Evolutionary conservation across 2,113 vertebrate species (phyloP), one percentile per base, ranked within the genome.

Genomic region (Podiceps cristatus): DNA sequence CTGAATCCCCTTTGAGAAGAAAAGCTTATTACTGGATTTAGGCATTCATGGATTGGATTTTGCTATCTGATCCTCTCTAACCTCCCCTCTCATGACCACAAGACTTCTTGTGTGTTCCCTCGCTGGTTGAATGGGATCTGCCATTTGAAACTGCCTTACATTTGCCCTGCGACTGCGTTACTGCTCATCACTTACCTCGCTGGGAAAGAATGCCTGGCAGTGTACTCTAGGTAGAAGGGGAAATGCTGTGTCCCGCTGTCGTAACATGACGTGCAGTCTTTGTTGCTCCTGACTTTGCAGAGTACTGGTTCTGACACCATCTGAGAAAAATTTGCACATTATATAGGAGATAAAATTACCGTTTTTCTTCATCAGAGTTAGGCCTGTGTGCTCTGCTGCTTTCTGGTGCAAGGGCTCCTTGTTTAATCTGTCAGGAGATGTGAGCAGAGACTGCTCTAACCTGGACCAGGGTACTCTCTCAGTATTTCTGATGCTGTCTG

Each of bases 41-140:
- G 81, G 84, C 69, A 91, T 96, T 93, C 66, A 11, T 31, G n/a
- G 67, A 40, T 93, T 81, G n/a, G 44, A n/a, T 86, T 94, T 94
- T 90, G 27, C 24, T 90, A 0, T 50, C 29, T 75, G 60, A 37
- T 64, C 56, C 52, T 97, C 37, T 45, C 52, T 68, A 11, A 63
- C 56, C n/a, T 88, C 28, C 22, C 53, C 50, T 58, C 13, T 72
- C 35, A 37, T 23, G 40, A 67, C 40, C 35, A 52, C 64, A 37
- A 33, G 78, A 37, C 67, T 77, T 79, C 42, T 72, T 77, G 56
- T 93, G 58, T 83, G 52, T 77, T 86, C 53, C 24, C 24, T 75
- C 1, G 0, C 47, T 89, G 85, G 19, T 47, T 88, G 73, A 94
- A 81, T 93, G 84, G 56, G 84, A 89, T 97, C 69, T 97, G 4